Conservation (phyloP, 2,888 invertebrate species). For the Andrena hattorfiana region DNA sequence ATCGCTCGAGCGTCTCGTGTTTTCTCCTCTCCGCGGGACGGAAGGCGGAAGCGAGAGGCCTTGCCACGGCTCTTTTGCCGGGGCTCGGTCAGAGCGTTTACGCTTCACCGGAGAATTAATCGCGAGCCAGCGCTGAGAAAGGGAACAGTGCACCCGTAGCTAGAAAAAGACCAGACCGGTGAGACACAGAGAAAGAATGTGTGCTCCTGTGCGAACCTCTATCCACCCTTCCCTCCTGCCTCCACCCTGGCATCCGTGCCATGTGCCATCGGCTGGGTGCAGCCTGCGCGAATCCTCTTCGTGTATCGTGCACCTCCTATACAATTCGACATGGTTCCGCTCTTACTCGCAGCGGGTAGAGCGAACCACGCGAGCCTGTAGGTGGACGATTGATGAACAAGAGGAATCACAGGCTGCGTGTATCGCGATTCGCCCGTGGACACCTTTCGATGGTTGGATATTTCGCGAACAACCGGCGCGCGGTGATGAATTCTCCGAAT, state of each 20-base stretch:
- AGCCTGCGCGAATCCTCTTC: slow-evolving; percentile 8
- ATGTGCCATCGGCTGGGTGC: slow-evolving; percentile 1
- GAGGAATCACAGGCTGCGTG: background rate
- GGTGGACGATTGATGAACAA: background rate
- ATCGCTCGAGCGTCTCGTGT: slow-evolving; percentile 46
- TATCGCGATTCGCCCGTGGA: background rate
- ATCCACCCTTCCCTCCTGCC: background rate
- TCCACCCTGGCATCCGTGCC: no score
- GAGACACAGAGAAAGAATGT: slow-evolving; percentile 12
- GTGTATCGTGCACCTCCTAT: slow-evolving; percentile 40
- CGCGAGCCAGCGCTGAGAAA: slow-evolving; percentile 37
- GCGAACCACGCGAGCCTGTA: background rate
- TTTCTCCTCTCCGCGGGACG: slow-evolving; percentile 35
- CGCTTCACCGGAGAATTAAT: slow-evolving; percentile 59
- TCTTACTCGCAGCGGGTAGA: slow-evolving; percentile 25
- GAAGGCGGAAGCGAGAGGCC: slow-evolving; percentile 50
- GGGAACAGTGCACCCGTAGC: slow-evolving; percentile 15
- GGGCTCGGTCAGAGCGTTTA: slow-evolving; percentile 34
- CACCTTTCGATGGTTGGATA: background rate
- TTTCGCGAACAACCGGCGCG: background rate
- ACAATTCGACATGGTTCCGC: slow-evolving; percentile 59
- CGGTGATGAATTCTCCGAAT: background rate
- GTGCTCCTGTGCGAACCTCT: background rate
- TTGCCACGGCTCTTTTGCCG: slow-evolving; percentile 47
- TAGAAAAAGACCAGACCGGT: slow-evolving; percentile 18